Base-by-base conservation (phyloP, 2,888 invertebrate species). In the Argyresthia goedartella region DNA sequence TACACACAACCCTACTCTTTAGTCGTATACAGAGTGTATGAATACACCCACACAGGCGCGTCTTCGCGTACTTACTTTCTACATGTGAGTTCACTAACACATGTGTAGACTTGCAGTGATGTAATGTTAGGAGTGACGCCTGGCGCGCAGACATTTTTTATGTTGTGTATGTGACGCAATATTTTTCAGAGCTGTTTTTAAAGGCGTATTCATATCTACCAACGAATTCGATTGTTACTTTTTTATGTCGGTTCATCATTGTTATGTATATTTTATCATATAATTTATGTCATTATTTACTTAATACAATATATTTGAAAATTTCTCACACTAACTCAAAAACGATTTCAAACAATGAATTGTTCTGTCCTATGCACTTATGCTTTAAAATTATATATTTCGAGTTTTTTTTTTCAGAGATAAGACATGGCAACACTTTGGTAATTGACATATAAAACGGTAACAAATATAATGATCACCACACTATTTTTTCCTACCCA, bases 121-220 rank as follows among this genome's bases (percentile, higher is more conserved):
- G 84, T 85, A 85, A 85, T 75, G 68, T 68, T 56, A 61, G 61
- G 73, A 76, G 77, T 81, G 84, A 82, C 82, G 82, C 25, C 42
- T 13, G 35, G 73, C 76, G 74, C 65, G 76, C 76, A 86, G 85
- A 85, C 85, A 84, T 82, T 86, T 86, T 86, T 85, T 85, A 82
- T 86, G 77, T 67, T 60, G 72, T 77, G n/a, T n/a, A 13, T 33
- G 72, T 84, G 84, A 84, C 85, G 85, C 85, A 84, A 85, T 76
- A 67, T 76, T 84, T 81, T 84, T 80, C 50, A 50, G 50, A 13
- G 50, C 25, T 36, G 14, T 49, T 41, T 49, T 39, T 36, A 11
- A 49, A 79, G 77, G 62, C 45, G 67, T 60, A 11, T 44, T 44
- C 44, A 44, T 44, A 44, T 14, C 44, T 25, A 16, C 44, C 44